Evolutionary conservation across 1,140 invertebrate species (phyloP), one percentile per base, ranked within the genome.

Genomic region (Hypothenemus hampei): DNA sequence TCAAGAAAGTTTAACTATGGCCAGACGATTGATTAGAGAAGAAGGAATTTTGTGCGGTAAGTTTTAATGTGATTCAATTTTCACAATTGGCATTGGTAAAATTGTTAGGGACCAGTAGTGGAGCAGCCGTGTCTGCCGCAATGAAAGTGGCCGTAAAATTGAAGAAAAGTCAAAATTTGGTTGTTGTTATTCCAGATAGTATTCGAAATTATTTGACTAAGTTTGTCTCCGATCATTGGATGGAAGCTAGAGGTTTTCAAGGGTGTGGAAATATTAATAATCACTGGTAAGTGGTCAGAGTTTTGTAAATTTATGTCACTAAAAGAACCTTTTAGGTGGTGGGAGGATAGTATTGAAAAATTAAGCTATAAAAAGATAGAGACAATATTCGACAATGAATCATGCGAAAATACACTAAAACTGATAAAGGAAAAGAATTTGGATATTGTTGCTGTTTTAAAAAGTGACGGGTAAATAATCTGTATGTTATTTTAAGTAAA

Each of bases 201-300:
- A 87, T 99, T 55, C 78, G 97, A 50, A 99, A 99, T 73, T 99
- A 99, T 69, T 92, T 99, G 89, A 95, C 93, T 1, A 99, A 99
- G 72, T 97, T 97, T 72, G 82, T 98, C 2, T 88, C 83, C 39
- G 91, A 98, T 73, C 84, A 91, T 57, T 99, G 97, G 97, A 92
- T 99, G 91, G 83, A 86, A 65, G 85, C 86, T 20, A 80, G 89
- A 66, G 80, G 83, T 62, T 90, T 95, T 52, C 50, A 62, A 53
- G 43, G 51, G n/a, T 62, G 59, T 24, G 52, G 60, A 6, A 70
- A 77, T n/a, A 69, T 73, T 7, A 74, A 79, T 41, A 74, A 81
- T 22, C 69, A 81, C 45, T 79, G 78, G 78, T 82, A 61, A 48
- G 40, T 37, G 33, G 5, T 22, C 15, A 11, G 6, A 48, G 4